Percentiles rank a stretch among this genome's conserved stretches.
These are phyloP conservation scores for Anhinga anhinga DNA, from an alignment of 2,113 vertebrate species.

Conservation along the genomic window DNA sequence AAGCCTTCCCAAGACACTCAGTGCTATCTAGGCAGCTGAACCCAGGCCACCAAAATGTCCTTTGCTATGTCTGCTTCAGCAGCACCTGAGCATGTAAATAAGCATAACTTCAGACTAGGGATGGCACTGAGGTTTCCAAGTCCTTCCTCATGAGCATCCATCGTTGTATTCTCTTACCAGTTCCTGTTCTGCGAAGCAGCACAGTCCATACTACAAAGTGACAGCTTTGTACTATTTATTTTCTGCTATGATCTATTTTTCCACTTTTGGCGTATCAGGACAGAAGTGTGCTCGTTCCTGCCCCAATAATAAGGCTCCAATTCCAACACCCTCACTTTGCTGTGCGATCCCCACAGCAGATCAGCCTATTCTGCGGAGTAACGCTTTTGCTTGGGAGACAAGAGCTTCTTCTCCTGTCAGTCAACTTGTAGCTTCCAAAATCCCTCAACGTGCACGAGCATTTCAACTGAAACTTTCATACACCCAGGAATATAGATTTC, in stretches of 20 bases:
- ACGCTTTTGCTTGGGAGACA: not conserved
- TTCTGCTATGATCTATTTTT: not conserved
- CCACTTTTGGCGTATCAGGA: not conserved
- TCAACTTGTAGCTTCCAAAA: not conserved
- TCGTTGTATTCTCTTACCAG: not conserved
- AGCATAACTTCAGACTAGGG: not conserved
- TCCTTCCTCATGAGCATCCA: rapidly evolving
- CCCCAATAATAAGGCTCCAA: not conserved
- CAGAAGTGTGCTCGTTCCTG: not conserved
- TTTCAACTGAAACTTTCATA: not conserved
- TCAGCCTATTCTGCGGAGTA: not conserved
- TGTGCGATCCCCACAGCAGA: not conserved
- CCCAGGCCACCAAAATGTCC: rapidly evolving
- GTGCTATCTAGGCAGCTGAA: not conserved
- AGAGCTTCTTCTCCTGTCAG: not conserved
- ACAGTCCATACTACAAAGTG: not conserved
- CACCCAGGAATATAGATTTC: not conserved
- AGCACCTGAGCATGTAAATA: not conserved
- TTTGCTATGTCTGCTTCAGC: not conserved
- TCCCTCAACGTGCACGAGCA: not conserved
- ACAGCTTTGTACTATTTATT: not conserved
- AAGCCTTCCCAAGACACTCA: not conserved
- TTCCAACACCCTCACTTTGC: not conserved
- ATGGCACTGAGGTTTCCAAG: not conserved
- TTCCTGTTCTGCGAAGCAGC: not conserved